These are phyloP conservation scores for Rhagophthalmus giganteus DNA, from an alignment of 2,888 invertebrate species.

Conservation along the genomic window DNA sequence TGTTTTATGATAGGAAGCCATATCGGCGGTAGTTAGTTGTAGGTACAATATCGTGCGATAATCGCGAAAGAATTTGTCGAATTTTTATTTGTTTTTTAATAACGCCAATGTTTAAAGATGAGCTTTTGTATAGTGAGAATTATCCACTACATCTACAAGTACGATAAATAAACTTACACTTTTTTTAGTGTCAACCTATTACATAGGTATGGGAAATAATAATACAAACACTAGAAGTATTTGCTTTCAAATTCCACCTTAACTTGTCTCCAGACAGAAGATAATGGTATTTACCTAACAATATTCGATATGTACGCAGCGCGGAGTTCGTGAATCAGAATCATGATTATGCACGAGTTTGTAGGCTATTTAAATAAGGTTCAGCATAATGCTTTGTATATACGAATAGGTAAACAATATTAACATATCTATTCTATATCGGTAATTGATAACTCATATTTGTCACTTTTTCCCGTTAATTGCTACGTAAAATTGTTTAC, in stretches of 20 bases:
- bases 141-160: neutral
- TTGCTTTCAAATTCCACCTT: constrained; percentile 40
- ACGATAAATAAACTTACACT: constrained; percentile 1
- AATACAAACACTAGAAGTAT: constrained; percentile 47
- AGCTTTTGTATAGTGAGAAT: no score
- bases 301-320: constrained; percentile 34
- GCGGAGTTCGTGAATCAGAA: constrained; percentile 21
- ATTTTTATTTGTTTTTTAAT: no score
- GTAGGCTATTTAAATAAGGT: constrained; percentile 18
- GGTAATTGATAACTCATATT: constrained; percentile 1
- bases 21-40: no score
- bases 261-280: constrained; percentile 45
- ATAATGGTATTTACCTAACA: constrained; percentile 51
- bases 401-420: constrained; percentile 11
- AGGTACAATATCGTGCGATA: no score
- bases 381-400: constrained; percentile 13
- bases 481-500: no score
- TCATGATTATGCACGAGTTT: constrained; percentile 17
- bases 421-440: neutral
- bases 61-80: no score
- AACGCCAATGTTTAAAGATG: no score
- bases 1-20: neutral
- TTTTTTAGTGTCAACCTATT: constrained; percentile 11
- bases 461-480: no score
- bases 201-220: constrained; percentile 43